Percentiles rank a stretch among this genome's conserved stretches.
These are phyloP conservation scores for Macropodus opercularis DNA, from an alignment of 2,797 vertebrate genomes.

Conservation along the genomic window DNA sequence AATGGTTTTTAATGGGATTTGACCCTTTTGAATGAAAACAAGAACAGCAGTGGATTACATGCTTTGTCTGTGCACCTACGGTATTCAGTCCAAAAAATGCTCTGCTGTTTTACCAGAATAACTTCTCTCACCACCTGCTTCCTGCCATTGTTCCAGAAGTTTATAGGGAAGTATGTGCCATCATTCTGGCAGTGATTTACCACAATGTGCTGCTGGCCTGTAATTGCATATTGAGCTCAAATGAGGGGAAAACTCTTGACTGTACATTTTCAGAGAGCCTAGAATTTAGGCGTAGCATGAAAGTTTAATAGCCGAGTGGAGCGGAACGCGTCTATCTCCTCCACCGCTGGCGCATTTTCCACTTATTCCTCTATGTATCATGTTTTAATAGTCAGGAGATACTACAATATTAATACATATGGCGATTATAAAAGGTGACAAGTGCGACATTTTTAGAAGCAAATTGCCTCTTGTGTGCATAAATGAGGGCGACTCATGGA, in stretches of 20 bases:
- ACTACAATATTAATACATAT: conserved; percentile 39
- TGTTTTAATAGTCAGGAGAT: conserved; percentile 36
- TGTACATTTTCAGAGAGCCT: conserved; percentile 29
- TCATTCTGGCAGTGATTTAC: conserved; percentile 26
- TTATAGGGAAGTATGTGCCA: conserved; percentile 6
- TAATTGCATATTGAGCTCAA: conserved; percentile 59
- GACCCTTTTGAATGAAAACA: conserved; percentile 26
- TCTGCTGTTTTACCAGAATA: too few species aligned
- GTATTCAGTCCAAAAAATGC: too few species aligned
- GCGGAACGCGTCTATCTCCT: conserved; percentile 21
- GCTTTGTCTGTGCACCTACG: conserved; percentile 1
- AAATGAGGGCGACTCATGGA: conserved; percentile 20
- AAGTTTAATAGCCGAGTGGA: conserved; percentile 46
- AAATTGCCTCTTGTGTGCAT: conserved; percentile 21
- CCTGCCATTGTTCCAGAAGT: background rate
- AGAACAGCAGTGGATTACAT: conserved; percentile 16
- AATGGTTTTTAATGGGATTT: conserved; percentile 47
- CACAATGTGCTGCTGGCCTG: conserved; percentile 30
- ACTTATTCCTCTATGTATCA: conserved; percentile 19
- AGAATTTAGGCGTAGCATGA: conserved; percentile 41
- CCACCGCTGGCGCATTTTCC: conserved; percentile 6
- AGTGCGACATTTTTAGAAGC: conserved; percentile 19
- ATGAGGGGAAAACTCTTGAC: conserved; percentile 19
- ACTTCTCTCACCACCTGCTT: conserved; percentile 1
- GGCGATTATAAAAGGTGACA: conserved; percentile 32